These are phyloP conservation scores for Punctoribates punctum DNA, from an alignment of 2,888 invertebrate genomes.

Conservation along the genomic window DNA sequence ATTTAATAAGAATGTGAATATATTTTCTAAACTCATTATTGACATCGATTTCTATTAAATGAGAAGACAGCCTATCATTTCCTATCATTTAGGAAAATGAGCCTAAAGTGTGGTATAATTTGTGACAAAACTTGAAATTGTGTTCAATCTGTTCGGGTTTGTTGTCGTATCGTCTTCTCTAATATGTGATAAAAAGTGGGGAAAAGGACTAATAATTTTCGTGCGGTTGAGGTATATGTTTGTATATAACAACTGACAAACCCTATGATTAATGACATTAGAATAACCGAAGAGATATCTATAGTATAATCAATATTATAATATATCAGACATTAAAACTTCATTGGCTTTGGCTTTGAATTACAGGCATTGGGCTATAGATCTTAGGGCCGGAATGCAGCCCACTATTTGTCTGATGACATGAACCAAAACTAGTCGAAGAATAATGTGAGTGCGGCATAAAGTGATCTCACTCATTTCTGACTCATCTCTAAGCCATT, in stretches of 20 bases:
- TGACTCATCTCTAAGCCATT: too few species aligned
- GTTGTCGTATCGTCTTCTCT: neutral
- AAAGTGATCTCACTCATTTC: neutral
- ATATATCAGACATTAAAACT: slow-evolving; percentile 31
- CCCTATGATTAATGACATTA: slow-evolving; percentile 31
- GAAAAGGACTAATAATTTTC: slow-evolving; percentile 2
- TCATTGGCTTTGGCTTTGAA: slow-evolving; percentile 25
- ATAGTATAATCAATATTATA: neutral
- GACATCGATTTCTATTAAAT: neutral
- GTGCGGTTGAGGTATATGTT: neutral
- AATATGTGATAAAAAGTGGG: neutral
- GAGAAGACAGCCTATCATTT: neutral
- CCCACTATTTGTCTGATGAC: neutral
- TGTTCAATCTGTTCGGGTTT: neutral
- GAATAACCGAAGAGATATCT: slow-evolving; percentile 20
- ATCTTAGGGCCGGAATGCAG: neutral
- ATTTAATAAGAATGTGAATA: neutral
- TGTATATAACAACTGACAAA: slow-evolving; percentile 20
- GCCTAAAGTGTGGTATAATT: neutral
- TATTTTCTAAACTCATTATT: neutral
- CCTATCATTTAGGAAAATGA: too few species aligned
- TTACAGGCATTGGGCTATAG: slow-evolving; percentile 12
- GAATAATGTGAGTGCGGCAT: neutral
- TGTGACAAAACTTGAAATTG: neutral
- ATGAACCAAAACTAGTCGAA: neutral